Conservation (phyloP, 1,140 invertebrate species). For the honey bee (Apis mellifera) region DNA sequence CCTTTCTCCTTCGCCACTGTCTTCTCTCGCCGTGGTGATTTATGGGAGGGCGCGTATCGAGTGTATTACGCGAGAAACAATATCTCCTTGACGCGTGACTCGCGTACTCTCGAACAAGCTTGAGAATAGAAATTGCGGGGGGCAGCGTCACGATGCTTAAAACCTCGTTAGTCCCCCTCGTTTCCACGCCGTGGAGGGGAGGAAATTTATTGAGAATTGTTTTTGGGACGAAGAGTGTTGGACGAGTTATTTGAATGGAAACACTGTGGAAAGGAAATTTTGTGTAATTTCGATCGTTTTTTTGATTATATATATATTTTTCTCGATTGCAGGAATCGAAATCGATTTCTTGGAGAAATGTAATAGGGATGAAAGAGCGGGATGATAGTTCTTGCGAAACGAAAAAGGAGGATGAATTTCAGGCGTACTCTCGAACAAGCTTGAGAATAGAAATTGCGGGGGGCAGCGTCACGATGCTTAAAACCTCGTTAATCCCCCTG, state of each 20-base stretch:
- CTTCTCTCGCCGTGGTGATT: slow-evolving; percentile 9
- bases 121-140: background rate
- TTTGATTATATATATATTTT: too few relatives aligned
- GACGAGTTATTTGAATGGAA: too few relatives aligned
- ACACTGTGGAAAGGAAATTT: too few relatives aligned
- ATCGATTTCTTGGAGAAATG: too few relatives aligned
- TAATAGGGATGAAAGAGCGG: too few relatives aligned
- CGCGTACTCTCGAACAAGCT: background rate
- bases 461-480: background rate
- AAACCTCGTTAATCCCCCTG: slow-evolving; percentile 8
- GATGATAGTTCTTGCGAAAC: background rate
- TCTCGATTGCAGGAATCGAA: too few relatives aligned
- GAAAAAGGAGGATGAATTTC: background rate
- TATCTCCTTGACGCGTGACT: slow-evolving; percentile 25
- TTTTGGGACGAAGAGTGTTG: background rate
- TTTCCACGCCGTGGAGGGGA: background rate
- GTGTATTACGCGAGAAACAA: slow-evolving; percentile 34
- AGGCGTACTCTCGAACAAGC: background rate
- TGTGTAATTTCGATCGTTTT: too few relatives aligned
- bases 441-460: background rate
- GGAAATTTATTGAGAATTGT: background rate
- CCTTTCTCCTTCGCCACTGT: background rate
- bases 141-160: background rate
- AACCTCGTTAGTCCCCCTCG: slow-evolving; percentile 7
- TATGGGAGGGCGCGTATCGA: slow-evolving; percentile 22